Conservation (phyloP, 1,140 invertebrate species). For the Arion vulgaris region DNA sequence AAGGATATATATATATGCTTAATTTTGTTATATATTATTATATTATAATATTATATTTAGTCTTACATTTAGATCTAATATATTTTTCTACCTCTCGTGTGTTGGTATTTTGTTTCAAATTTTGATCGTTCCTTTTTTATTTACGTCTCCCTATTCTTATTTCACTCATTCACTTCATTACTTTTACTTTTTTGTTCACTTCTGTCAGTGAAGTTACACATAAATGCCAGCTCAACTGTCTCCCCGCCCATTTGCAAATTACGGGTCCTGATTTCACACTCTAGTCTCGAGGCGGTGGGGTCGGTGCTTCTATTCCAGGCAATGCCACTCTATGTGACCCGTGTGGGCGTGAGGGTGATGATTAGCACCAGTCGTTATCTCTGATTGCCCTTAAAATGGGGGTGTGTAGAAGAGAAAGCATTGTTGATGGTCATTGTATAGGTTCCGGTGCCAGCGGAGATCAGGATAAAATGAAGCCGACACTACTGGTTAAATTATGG, state of each 20-base stretch:
- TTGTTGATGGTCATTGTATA: neutral
- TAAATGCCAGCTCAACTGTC: constrained; percentile 3
- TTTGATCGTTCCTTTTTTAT: no score
- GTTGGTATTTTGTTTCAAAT: no score
- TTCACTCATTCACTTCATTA: no score
- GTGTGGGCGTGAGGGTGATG: constrained; percentile 1
- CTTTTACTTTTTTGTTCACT: neutral
- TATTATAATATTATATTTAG: no score
- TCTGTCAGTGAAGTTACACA: neutral
- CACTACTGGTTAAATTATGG: neutral
- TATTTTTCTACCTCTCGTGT: no score
- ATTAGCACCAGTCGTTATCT: constrained; percentile 4
- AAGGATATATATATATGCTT: no score
- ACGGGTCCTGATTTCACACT: constrained; percentile 4
- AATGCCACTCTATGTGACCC: neutral
- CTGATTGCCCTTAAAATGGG: neutral
- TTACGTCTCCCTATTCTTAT: no score
- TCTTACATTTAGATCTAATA: no score
- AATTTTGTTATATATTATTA: no score
- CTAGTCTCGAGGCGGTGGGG: neutral
- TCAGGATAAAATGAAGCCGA: neutral
- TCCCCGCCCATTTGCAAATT: constrained; percentile 2
- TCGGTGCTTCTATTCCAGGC: neutral
- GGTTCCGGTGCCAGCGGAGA: neutral
- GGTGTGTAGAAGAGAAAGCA: neutral